Base-by-base conservation (phyloP, 2,797 vertebrate genomes). In the Lagodon rhomboides region DNA sequence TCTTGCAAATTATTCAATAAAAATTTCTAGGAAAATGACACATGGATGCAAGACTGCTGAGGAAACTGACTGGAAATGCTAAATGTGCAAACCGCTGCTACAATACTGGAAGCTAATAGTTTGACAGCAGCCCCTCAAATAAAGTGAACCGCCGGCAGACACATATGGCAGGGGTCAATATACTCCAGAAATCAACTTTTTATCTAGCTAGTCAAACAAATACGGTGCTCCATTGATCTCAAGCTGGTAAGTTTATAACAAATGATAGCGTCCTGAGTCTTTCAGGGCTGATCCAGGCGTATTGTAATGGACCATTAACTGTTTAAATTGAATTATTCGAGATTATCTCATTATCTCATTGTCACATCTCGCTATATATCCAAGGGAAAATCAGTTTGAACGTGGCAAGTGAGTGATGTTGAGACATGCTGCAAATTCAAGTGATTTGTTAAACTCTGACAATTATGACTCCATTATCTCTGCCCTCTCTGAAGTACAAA, bases 21-120 rank as follows among this genome's bases (percentile, higher is more conserved):
- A n/a, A n/a, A n/a, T n/a, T 68, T 49, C 20, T 8, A 27, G 23
- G 13, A 63, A 64, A 80, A 83, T n/a, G 22, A 41, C 11, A 20
- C 34, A 51, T n/a, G 5, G 10, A 60, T 38, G 43, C 18, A 46
- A 22, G 8, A n/a, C n/a, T 38, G 41, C 27, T 66, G 11, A 17
- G n/a, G 13, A 53, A 58, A 68, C 30, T 55, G 27, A 5, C n/a
- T 22, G 30, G 66, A 77, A 60, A 73, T 13, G 20, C 20, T 17
- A 34, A n/a, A 64, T 58, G 12, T 15, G n/a, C 56, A 0, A 13
- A 58, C 38, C 30, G 23, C 20, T 30, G n/a, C 43, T 20, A 50
- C 54, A 27, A 60, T 4, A 18, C 5, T 49, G 8, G 16, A 47
- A 62, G 17, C 27, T 72, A 59, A 81, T 43, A 59, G 50, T n/a